Percentiles rank a stretch among this genome's conserved stretches.
These are phyloP conservation scores for Leucophora obtusa DNA, from an alignment of 2,888 invertebrate species.

Conservation along the genomic window DNA sequence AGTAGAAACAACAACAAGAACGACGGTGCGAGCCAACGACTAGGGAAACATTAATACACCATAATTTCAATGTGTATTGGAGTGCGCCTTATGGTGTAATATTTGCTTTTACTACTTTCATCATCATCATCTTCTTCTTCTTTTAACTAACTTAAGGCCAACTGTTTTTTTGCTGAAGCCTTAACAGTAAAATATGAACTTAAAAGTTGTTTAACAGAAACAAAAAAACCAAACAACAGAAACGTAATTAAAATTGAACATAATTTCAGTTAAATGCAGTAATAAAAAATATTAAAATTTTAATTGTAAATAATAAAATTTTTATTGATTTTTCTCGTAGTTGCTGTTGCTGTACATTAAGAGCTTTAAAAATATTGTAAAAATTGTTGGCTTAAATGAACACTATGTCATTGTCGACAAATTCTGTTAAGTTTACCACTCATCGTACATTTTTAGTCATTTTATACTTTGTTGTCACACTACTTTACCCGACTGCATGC, in stretches of 20 bases:
- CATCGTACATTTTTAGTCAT: background rate
- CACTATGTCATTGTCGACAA: background rate
- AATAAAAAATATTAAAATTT: conserved; percentile 3
- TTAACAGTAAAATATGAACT: background rate
- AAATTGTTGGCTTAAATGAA: background rate
- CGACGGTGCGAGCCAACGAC: background rate
- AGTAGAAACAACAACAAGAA: background rate
- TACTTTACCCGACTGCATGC: conserved; percentile 12
- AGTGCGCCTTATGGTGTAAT: background rate
- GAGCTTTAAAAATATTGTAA: background rate
- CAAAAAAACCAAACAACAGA: background rate
- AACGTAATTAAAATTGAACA: background rate
- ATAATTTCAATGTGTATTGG: background rate
- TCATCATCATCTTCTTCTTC: background rate
- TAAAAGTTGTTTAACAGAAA: background rate
- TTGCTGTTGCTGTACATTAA: background rate
- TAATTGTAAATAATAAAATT: background rate
- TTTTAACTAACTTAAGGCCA: background rate
- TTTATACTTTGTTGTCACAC: conserved; percentile 19
- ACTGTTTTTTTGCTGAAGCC: background rate
- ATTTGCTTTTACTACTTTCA: background rate
- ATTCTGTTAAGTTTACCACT: background rate
- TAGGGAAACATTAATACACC: conserved; percentile 2
- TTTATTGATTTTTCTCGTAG: background rate
- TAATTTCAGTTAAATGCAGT: background rate